Conservation (phyloP, 2,888 invertebrate species). For the Halocaridina rubra region DNA sequence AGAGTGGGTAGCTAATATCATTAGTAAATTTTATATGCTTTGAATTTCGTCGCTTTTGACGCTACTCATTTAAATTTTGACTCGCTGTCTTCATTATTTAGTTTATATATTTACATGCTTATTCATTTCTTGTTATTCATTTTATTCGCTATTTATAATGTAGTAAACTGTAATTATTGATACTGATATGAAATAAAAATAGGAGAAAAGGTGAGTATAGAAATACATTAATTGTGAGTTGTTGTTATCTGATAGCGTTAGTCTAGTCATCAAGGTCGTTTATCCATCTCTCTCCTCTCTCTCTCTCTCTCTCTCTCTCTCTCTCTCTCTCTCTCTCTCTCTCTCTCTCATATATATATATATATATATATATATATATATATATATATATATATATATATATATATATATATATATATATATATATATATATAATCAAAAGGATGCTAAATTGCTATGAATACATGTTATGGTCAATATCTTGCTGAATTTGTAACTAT, state of each 20-base stretch:
- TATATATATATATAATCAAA: not conserved
- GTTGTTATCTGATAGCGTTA: not conserved
- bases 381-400: not conserved
- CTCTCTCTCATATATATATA: not conserved
- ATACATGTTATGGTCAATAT: too few species aligned
- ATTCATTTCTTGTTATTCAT: too few species aligned
- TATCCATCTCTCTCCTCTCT: not conserved
- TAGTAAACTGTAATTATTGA: too few species aligned
- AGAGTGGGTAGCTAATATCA: too few species aligned
- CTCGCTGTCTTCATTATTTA: too few species aligned
- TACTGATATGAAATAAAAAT: not conserved
- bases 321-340: not conserved
- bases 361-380: not conserved
- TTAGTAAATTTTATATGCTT: too few species aligned
- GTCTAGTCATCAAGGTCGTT: not conserved
- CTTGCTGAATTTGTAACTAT: too few species aligned
- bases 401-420: not conserved
- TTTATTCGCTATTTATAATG: too few species aligned
- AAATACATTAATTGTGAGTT: not conserved
- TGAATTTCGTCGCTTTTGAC: too few species aligned
- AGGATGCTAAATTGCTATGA: too few species aligned
- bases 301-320: constrained; percentile 11
- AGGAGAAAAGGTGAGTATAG: not conserved
- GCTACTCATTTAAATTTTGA: too few species aligned
- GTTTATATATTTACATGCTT: too few species aligned